Conservation (phyloP, 2,888 invertebrate species). For the Synergus umbraculus region DNA sequence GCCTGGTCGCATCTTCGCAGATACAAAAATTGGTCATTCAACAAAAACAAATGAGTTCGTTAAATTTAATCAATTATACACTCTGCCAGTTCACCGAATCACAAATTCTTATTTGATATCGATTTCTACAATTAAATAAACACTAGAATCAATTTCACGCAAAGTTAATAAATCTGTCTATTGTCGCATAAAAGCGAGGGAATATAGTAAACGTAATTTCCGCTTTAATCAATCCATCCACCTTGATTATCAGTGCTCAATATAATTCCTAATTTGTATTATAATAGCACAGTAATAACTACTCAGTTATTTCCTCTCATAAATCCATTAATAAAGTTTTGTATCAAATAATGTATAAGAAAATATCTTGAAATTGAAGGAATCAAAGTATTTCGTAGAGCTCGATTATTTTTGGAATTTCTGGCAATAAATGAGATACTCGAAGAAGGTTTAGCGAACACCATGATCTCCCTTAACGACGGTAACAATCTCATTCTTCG, state of each 20-base stretch:
- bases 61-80: constrained; percentile 10
- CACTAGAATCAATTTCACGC: neutral
- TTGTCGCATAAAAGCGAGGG: neutral
- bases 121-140: neutral
- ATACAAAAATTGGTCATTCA: neutral
- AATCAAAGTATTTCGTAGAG: neutral
- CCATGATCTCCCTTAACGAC: neutral
- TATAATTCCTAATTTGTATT: neutral
- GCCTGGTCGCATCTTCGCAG: neutral
- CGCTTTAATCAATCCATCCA: neutral
- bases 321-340: neutral
- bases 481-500: constrained; percentile 30
- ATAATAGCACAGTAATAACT: neutral
- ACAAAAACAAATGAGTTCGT: constrained; percentile 16
- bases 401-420: constrained; percentile 3
- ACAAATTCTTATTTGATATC: constrained; percentile 2
- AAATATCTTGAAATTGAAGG: neutral
- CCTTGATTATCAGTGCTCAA: neutral
- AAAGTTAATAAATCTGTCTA: neutral
- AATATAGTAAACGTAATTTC: neutral
- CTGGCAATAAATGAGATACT: constrained; percentile 3
- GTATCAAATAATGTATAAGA: neutral
- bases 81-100: neutral
- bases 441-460: neutral
- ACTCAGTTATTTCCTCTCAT: neutral